Base-by-base conservation (phyloP, 2,797 vertebrate species). In the Rhabdomys pumilio region DNA sequence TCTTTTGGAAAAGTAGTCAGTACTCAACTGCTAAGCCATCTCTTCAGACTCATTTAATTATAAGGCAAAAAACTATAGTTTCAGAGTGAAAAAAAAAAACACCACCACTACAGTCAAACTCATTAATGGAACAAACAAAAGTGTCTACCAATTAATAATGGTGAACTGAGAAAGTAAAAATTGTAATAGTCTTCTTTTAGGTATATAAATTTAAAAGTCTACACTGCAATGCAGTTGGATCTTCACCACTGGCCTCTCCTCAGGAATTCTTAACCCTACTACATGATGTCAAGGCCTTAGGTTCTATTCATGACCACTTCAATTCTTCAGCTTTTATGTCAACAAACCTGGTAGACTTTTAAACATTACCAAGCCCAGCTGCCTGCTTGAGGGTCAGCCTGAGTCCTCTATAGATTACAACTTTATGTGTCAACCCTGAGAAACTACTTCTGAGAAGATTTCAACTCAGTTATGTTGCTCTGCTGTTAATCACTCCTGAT, bases 61-160 rank as follows among this genome's bases (percentile, higher is more conserved):
- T 20, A 65, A 38, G 41, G 38, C 26, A 84, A 47, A 84, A 84
- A 63, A 47, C 14, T 65, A 31, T 47, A 84, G 9, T 84, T 84
- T 65, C 59, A 63, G 4, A 26, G 14, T 63, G 14, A 83, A 41
- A 55, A 61, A 89, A 89, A 63, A 47, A 47, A 47, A 47, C 31
- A 91, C 15, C n/a, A 89, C 89, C 31, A 93, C 63, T 65, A 47
- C 24, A 86, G 85, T 76, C 65, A 96, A 84, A 90, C 84, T 63
- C 15, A 85, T 63, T 79, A 85, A 67, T 1, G 3, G 61, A 44
- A 94, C 24, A 90, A 53, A 81, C 47, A 24, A 90, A 65, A 57
- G 41, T 76, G n/a, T 31, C 84, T 91, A 67, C n/a, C 85, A 47
- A 83, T 84, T 88, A 76, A 84, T 20, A 38, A 38, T 38, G 2